Conservation (phyloP, 2,888 invertebrate species). For the Scaptomyza polygonia region DNA sequence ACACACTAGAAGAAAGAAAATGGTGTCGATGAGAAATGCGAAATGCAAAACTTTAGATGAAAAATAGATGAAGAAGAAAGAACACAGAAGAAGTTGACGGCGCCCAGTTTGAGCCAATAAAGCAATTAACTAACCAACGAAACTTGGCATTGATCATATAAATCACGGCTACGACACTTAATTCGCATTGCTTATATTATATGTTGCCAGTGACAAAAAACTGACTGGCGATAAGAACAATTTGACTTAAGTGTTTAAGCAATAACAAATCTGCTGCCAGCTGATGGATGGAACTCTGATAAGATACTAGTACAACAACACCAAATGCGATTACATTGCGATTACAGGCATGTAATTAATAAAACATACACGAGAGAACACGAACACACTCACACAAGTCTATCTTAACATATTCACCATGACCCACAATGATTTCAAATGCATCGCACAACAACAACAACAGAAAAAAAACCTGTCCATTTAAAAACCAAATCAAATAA, state of each 20-base stretch:
- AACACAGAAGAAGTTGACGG: conserved; percentile 3
- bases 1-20: conserved; percentile 1
- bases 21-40: conserved; percentile 7
- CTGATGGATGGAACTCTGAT: conserved; percentile 35
- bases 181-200: too few species aligned
- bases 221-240: conserved; percentile 30
- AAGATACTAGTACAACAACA: conserved; percentile 29
- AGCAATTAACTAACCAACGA: conserved; percentile 33
- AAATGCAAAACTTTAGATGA: conserved; percentile 1
- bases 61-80: too few species aligned
- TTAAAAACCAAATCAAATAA: conserved; percentile 22
- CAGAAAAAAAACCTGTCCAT: conserved; percentile 25
- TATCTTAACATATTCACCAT: conserved; percentile 60
- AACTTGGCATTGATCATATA: conserved; percentile 36
- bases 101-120: conserved; percentile 8
- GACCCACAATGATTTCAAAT: conserved; percentile 62
- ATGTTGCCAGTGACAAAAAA: too few species aligned
- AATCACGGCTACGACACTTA: conserved; percentile 28
- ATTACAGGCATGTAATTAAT: conserved; percentile 36
- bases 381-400: conserved; percentile 7
- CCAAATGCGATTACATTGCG: conserved; percentile 35
- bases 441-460: conserved; percentile 35
- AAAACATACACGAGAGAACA: conserved; percentile 8
- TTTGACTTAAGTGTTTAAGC: neutral
- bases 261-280: conserved; percentile 9